These are phyloP conservation scores for Nomia melanderi DNA, from an alignment of 1,140 invertebrate genomes.

Conservation along the genomic window DNA sequence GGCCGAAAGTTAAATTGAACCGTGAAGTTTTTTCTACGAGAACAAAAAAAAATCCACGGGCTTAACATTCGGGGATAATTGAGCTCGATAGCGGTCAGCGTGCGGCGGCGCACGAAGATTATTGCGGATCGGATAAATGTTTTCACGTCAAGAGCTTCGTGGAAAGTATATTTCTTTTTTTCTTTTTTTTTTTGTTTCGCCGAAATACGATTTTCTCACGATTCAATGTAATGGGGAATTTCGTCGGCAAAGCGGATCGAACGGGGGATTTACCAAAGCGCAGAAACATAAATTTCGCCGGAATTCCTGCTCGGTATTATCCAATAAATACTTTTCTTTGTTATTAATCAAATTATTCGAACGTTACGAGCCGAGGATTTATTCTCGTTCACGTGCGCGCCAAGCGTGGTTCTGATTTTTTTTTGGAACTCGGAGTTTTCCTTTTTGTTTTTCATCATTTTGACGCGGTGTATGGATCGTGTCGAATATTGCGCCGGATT, in stretches of 20 bases:
- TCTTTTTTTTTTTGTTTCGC: background rate
- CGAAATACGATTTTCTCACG: background rate
- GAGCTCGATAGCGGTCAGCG: background rate
- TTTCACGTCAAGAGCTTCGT: slow-evolving; percentile 20
- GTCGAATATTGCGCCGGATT: no score
- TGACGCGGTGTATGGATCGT: no score
- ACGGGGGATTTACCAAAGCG: slow-evolving; percentile 38
- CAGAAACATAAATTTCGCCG: slow-evolving; percentile 34
- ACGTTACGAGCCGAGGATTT: slow-evolving; percentile 22
- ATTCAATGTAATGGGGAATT: slow-evolving; percentile 38
- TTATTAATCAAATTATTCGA: slow-evolving; percentile 30
- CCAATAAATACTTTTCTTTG: slow-evolving; percentile 36
- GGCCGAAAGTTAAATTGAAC: slow-evolving; percentile 37
- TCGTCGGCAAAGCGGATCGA: slow-evolving; percentile 16
- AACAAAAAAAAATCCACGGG: slow-evolving; percentile 9
- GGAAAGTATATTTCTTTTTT: background rate
- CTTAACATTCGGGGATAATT: background rate
- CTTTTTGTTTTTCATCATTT: no score
- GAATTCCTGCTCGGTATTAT: slow-evolving; percentile 23
- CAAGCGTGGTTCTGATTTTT: no score
- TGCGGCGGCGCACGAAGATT: slow-evolving; percentile 2
- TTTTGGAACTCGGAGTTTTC: no score
- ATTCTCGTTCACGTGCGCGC: slow-evolving; percentile 1
- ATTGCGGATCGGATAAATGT: slow-evolving; percentile 31
- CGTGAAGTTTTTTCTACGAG: slow-evolving; percentile 17